These are phyloP conservation scores for Zosterops pallidus DNA, from an alignment of 2,113 vertebrate genomes.

Conservation along the genomic window DNA sequence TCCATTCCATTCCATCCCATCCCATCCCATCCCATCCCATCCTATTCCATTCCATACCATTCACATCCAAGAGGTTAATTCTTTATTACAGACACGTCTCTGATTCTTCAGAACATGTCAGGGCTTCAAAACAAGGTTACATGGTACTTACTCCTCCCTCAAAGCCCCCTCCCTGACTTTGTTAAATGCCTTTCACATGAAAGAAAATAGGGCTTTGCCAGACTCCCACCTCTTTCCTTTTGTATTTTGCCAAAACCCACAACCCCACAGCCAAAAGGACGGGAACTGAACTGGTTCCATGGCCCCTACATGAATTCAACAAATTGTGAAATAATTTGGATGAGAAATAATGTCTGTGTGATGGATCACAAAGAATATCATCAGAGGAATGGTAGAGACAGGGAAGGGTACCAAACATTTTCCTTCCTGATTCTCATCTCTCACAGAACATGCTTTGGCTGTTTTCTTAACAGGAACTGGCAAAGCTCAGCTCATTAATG, in stretches of 20 bases:
- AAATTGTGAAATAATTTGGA: neutral
- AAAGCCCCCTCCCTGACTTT: neutral
- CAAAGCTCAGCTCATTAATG: neutral
- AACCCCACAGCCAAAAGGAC: neutral
- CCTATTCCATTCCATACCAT: neutral
- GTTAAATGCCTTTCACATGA: neutral
- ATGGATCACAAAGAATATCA: neutral
- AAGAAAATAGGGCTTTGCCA: neutral
- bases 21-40: neutral
- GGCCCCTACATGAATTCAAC: neutral
- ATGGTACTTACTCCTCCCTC: neutral
- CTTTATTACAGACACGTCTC: neutral
- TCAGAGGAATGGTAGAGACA: neutral
- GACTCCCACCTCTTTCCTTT: neutral
- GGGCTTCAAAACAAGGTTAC: neutral
- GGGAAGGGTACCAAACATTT: neutral
- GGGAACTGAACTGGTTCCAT: neutral
- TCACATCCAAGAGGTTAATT: neutral
- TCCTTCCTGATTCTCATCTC: neutral
- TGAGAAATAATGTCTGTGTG: neutral
- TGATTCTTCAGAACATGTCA: neutral
- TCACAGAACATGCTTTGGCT: neutral
- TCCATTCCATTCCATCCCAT: neutral
- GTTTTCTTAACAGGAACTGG: neutral
- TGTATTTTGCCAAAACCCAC: neutral